Evolutionary conservation across 92 coral and sea anemone species (phyloP), one percentile per base, ranked within the genome.

Genomic region (Chrysogorgia sp.): DNA sequence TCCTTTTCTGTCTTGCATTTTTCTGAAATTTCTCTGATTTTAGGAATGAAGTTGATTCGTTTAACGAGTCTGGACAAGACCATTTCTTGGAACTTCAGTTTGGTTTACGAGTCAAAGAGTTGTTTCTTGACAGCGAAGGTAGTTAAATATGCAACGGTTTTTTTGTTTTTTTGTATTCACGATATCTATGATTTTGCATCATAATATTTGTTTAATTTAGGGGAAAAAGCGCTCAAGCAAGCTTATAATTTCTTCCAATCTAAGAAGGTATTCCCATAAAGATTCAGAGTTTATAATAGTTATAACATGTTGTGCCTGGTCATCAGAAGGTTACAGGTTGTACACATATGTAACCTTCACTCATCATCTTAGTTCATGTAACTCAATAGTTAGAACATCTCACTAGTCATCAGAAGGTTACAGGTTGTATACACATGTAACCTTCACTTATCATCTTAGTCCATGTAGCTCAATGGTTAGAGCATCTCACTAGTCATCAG

Each of bases 191-290:
- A 49, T 55, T n/a, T 20, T 3, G 14, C 43, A 30, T 63, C 25
- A 0, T 63, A 21, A 8, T 25, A 62, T 3, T 58, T 58, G 33
- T 2, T n/a, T 1, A 3, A 20, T 58, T 21, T 48, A 91, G 97
- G 92, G 7, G 86, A 83, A 3, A 65, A 83, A 24, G 88, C 96
- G 1, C 69, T 96, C 72, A 81, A 76, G 55, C 97, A 96, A 34
- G 88, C 90, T 22, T 89, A 96, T 76, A 82, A 82, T 33, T 94
- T 94, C 82, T 87, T 91, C 49, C 76, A 65, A 58, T 89, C 88
- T 15, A 91, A 94, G 74, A 94, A 94, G 92, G 98, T 93, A 80
- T 4, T 49, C 8, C 10, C 10, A 56, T 10, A 22, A 12, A 17
- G 24, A 20, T 0, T 2, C 30, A 10, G 5, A 12, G 24, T 13